Evolutionary conservation across 2,888 invertebrate species (phyloP), one percentile per base, ranked within the genome.

Genomic region (Cantharis rufa): DNA sequence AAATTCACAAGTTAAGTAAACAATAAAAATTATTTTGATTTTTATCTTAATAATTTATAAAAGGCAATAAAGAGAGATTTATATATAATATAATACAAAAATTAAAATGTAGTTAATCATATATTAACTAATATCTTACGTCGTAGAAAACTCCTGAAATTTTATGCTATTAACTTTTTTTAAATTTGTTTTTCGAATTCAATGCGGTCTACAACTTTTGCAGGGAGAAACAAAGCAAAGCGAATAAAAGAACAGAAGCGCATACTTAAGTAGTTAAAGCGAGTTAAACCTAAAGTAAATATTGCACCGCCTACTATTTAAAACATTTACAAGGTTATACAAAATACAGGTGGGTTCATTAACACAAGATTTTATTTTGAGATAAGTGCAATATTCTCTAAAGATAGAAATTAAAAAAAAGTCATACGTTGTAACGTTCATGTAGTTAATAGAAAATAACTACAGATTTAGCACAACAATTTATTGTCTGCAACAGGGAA

Each of bases 221-320:
- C 64, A 72, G 68, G 15, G 24, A 28, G 48, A 76, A 72, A 76
- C 76, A 76, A 76, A 76, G 72, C 76, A 76, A 76, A 76, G 48
- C 48, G 69, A 76, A 76, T 76, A 76, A 76, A 76, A 76, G 76
- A 76, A 76, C 76, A 76, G 76, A 76, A 76, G 76, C 76, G 76
- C 72, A 76, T 76, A 76, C 76, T 76, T 76, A 76, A 72, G 76
- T 76, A 76, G 76, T 76, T 76, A 75, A 71, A 71, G 64, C 61
- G 71, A 75, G 70, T 75, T 71, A 71, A 70, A 75, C 68, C 72
- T 27, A 76, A 76, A 76, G 76, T 77, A 77, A 77, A 77, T 77
- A 77, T 77, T 77, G 77, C 71, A 71, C 74, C 77, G 77, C 77
- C 77, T 73, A 77, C 77, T 70, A 73, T 76, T 73, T 69, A 28